phyloP scores from a whole-genome alignment of 2,797 vertebrate genomes.

The Neoniphon sammara region DNA sequence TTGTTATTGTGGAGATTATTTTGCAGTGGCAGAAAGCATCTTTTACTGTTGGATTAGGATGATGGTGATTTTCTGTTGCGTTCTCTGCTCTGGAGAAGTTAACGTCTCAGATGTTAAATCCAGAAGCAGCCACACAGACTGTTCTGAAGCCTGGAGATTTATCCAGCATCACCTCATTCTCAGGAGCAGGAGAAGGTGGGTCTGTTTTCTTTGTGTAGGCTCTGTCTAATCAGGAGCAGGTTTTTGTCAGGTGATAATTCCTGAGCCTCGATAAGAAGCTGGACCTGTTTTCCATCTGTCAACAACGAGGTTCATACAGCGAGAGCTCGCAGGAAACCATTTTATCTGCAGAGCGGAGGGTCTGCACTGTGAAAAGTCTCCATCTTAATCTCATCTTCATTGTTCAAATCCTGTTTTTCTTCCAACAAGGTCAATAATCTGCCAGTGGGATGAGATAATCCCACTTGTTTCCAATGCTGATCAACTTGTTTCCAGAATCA shows the following conservation, averaged over 20 bases:
- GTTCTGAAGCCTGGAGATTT: constrained; percentile 4
- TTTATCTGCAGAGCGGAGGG: neutral
- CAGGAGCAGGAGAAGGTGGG: constrained; percentile 3
- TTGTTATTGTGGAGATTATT: too few relatives aligned
- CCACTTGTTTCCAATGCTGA: too few relatives aligned
- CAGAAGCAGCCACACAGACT: neutral
- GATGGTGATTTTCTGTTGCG: too few relatives aligned
- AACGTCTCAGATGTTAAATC: neutral
- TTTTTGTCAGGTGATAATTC: constrained; percentile 58
- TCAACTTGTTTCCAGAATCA: too few relatives aligned
- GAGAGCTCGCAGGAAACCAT: constrained; percentile 17
- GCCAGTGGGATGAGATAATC: too few relatives aligned
- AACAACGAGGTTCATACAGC: constrained; percentile 25
- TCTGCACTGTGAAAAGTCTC: too few relatives aligned
- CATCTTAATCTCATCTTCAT: too few relatives aligned
- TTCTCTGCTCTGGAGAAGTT: too few relatives aligned
- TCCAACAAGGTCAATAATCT: too few relatives aligned
- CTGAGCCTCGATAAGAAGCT: constrained; percentile 63
- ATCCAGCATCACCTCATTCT: constrained; percentile 33
- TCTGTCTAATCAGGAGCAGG: constrained; percentile 46
- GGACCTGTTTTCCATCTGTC: constrained; percentile 69
- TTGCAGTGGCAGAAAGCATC: neutral
- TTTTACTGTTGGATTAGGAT: neutral
- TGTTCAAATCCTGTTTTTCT: too few relatives aligned
- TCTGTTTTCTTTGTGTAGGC: constrained; percentile 26